phyloP scores from a whole-genome alignment of 2,113 vertebrate species.

The Pan troglodytes region NHGRI_mPanTro3-v2.1_pri NC_072414.2:63425501-63426000 shows the following conservation, averaged over 20 bases:
- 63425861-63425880: background rate
- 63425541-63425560: background rate
- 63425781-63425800: background rate
- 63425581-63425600: background rate
- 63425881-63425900: background rate
- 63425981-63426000: background rate
- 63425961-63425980: background rate
- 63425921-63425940: background rate
- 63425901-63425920: background rate
- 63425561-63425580: background rate
- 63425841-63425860: background rate
- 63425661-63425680: background rate
- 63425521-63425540: background rate
- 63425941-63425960: fast-evolving
- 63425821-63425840: background rate
- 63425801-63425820: background rate
- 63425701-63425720: background rate
- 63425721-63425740: background rate
- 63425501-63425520: background rate
- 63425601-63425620: background rate
- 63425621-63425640: background rate
- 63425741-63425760: background rate
- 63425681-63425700: background rate
- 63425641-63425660: background rate
- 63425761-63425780: background rate